phyloP scores from a whole-genome alignment of 2,797 vertebrate species.

The Zalophus californianus region DNA sequence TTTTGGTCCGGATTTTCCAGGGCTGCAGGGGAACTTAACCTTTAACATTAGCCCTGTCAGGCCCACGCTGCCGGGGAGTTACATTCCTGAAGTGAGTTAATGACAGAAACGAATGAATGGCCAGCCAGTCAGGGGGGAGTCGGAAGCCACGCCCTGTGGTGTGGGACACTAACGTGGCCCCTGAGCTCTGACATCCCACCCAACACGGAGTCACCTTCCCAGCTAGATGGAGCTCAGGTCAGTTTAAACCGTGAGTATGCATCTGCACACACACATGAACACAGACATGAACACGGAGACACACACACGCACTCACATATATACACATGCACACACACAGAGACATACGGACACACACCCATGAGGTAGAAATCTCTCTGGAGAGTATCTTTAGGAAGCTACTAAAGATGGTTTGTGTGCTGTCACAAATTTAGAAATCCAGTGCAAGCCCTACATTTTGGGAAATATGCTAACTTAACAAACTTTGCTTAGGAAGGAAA shows the following conservation, averaged over 20 bases:
- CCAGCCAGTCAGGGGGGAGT: rapidly evolving
- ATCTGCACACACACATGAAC: rapidly evolving
- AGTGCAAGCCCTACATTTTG: not conserved
- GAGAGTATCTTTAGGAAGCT: not conserved
- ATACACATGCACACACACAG: rapidly evolving
- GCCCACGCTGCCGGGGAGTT: too few relatives aligned
- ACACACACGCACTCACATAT: rapidly evolving
- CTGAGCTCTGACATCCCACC: rapidly evolving
- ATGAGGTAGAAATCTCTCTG: not conserved
- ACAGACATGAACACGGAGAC: not conserved
- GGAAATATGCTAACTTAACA: not conserved
- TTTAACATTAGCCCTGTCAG: not conserved
- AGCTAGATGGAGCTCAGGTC: not conserved
- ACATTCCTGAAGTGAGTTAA: too few relatives aligned
- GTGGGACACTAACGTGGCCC: rapidly evolving
- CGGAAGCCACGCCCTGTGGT: rapidly evolving
- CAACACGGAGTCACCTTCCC: not conserved
- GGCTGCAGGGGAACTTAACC: too few relatives aligned
- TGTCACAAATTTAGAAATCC: not conserved
- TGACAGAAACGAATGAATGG: too few relatives aligned
- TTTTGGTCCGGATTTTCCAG: not conserved
- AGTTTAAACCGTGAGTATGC: not conserved
- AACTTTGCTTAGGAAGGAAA: not conserved
- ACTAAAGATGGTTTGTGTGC: not conserved
- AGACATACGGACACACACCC: too few relatives aligned